Evolutionary conservation across 2,797 vertebrate genomes (phyloP).

Genomic region (Leuciscus waleckii): DNA sequence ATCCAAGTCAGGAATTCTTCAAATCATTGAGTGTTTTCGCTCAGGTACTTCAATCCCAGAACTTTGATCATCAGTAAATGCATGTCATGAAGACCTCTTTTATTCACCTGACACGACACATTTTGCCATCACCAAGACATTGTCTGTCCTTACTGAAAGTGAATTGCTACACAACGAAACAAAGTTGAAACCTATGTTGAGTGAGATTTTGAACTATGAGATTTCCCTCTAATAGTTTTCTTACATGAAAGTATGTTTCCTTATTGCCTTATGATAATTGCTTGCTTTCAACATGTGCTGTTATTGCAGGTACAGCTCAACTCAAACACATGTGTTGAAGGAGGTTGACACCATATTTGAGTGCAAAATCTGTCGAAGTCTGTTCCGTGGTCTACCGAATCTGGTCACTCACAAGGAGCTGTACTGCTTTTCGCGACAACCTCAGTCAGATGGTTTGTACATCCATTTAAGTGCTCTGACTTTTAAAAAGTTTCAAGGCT

Average conservation of each 20-base stretch:
- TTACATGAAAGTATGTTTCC: background rate
- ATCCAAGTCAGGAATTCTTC: slow-evolving; percentile 98
- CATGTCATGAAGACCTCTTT: background rate
- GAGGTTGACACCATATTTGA: slow-evolving; percentile 99
- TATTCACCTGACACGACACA: background rate
- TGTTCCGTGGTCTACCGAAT: slow-evolving; percentile 98
- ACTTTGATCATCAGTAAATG: background rate
- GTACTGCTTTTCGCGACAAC: slow-evolving; percentile 91
- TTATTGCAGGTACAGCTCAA: slow-evolving; percentile 88
- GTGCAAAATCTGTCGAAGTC: slow-evolving; percentile 96
- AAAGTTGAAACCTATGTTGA: background rate
- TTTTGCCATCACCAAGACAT: background rate
- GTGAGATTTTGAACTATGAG: background rate
- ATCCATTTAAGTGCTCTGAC: background rate
- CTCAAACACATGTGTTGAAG: slow-evolving; percentile 94
- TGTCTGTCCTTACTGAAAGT: background rate
- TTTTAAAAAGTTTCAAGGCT: background rate
- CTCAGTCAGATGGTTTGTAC: slow-evolving; percentile 88
- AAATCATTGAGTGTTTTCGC: slow-evolving; percentile 99
- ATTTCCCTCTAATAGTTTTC: background rate
- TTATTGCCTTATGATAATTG: background rate
- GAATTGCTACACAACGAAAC: background rate
- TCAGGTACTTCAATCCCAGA: slow-evolving; percentile 82
- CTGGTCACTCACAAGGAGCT: slow-evolving; percentile 99
- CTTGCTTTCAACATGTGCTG: background rate